phyloP scores from a whole-genome alignment of 2,797 vertebrate genomes.

The Trichosurus vulpecula region DNA sequence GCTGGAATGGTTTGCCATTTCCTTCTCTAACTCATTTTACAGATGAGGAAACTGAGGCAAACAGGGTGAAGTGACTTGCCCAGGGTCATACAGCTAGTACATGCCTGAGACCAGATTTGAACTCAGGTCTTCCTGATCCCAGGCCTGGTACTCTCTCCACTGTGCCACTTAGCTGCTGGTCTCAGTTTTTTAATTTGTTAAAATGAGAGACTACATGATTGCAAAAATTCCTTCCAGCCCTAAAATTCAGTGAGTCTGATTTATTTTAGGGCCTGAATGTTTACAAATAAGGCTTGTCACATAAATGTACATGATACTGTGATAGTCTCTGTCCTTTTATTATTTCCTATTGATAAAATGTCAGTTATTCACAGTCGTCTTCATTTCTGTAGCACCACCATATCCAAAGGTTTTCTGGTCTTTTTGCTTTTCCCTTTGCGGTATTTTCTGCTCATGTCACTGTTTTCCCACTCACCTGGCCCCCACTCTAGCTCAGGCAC shows the following conservation, averaged over 20 bases:
- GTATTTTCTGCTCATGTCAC: too few species aligned
- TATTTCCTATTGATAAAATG: background rate
- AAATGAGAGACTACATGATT: background rate
- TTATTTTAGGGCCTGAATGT: background rate
- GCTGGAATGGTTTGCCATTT: too few species aligned
- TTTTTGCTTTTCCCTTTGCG: too few species aligned
- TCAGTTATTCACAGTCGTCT: background rate
- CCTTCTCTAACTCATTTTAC: too few species aligned
- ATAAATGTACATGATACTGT: background rate
- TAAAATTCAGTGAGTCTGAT: background rate
- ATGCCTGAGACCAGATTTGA: background rate
- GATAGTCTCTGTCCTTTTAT: background rate
- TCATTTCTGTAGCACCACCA: background rate
- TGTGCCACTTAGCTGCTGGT: background rate
- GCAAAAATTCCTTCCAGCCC: background rate
- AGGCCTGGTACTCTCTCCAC: background rate
- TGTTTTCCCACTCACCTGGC: background rate
- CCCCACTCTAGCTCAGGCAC: too few species aligned
- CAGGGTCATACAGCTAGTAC: background rate
- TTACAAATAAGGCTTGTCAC: background rate
- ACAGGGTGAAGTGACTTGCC: background rate
- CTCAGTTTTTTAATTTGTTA: background rate
- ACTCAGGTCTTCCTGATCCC: background rate
- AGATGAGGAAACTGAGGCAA: too few species aligned
- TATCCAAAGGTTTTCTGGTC: background rate